These are phyloP conservation scores for Dermatemys mawii DNA, from an alignment of 2,113 vertebrate genomes.

Conservation along the genomic window DNA sequence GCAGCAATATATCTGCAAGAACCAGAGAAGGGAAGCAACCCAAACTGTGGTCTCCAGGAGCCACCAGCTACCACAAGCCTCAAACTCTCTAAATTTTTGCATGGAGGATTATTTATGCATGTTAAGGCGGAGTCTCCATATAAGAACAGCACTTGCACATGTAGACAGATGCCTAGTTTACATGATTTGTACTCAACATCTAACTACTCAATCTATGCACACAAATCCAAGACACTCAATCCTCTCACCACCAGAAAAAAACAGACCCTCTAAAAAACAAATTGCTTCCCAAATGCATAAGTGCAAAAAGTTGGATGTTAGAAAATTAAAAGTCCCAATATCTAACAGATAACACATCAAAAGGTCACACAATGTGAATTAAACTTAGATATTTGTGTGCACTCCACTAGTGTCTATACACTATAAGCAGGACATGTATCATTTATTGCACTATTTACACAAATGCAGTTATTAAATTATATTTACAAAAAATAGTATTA, in stretches of 20 bases:
- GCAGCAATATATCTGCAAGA: neutral
- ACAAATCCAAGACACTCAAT: neutral
- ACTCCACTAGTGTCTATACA: too few relatives aligned
- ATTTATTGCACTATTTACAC: neutral
- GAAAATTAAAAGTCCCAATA: neutral
- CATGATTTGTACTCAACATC: neutral
- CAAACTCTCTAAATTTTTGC: conserved; percentile 34
- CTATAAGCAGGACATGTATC: neutral
- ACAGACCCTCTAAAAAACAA: neutral
- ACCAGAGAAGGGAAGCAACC: neutral
- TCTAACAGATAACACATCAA: neutral
- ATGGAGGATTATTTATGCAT: neutral
- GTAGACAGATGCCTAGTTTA: conserved; percentile 18
- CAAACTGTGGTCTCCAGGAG: neutral
- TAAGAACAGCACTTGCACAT: neutral
- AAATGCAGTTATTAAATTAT: neutral
- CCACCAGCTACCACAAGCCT: neutral
- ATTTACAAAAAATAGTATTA: neutral
- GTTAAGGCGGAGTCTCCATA: conserved; percentile 32
- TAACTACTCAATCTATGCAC: neutral
- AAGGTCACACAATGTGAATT: neutral
- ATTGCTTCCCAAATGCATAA: conserved; percentile 41
- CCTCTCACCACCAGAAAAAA: neutral
- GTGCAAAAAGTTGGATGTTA: neutral
- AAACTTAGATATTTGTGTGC: accelerated